Evolutionary conservation across 2,797 vertebrate genomes (phyloP).

Genomic region (Clarias fuscus): DNA sequence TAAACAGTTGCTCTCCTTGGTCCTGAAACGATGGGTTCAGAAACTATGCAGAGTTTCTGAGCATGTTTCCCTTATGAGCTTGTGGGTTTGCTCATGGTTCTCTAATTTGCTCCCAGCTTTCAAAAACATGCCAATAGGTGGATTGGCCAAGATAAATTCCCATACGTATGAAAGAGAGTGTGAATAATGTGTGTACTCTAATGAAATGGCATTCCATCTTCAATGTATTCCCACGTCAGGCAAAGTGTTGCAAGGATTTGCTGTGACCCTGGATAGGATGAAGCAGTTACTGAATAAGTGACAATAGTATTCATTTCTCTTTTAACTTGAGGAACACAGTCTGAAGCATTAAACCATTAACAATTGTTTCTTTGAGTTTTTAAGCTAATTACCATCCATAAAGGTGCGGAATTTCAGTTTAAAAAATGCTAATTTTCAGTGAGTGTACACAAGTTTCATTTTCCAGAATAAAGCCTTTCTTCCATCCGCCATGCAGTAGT

Average conservation of each 20-base stretch:
- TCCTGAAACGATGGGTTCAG: background rate
- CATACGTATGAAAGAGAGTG: background rate
- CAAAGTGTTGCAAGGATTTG: background rate
- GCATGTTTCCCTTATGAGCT: background rate
- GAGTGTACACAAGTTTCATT: conserved; percentile 9
- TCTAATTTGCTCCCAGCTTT: background rate
- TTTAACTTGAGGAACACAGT: background rate
- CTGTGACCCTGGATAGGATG: background rate
- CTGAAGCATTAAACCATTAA: background rate
- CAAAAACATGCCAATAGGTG: background rate
- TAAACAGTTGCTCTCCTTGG: conserved; percentile 4
- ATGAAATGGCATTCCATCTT: background rate
- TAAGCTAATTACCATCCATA: background rate
- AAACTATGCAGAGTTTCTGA: background rate
- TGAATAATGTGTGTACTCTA: background rate
- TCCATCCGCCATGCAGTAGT: background rate
- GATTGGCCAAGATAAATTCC: background rate
- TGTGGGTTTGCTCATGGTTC: background rate
- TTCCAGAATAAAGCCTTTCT: background rate
- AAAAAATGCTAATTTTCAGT: background rate
- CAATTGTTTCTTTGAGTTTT: background rate
- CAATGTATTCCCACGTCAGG: background rate
- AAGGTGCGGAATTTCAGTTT: background rate
- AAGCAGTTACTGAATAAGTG: background rate
- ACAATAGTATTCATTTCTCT: background rate